Percentiles rank a stretch among this genome's conserved stretches.
Evolutionary conservation across 2,888 invertebrate genomes (phyloP).

Genomic region (Trichacis sp.): DNA sequence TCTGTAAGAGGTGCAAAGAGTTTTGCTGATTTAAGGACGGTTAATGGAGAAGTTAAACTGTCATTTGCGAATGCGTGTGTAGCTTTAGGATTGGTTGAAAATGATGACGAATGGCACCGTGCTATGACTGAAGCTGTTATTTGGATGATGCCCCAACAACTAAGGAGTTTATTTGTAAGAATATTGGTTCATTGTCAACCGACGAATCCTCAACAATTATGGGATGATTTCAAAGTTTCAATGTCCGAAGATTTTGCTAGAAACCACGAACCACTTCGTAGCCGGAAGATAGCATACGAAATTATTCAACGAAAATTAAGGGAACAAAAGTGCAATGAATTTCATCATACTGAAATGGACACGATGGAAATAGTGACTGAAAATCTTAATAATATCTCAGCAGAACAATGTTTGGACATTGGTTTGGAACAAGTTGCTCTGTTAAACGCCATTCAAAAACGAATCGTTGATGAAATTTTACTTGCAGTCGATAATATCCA

Average conservation of each 20-base stretch:
- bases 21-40: not conserved
- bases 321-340: conserved; percentile 15
- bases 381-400: no score
- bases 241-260: conserved; percentile 13
- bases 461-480: no score
- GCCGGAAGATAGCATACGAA: conserved; percentile 3
- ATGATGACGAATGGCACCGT: conserved; percentile 41
- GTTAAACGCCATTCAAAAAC: no score
- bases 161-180: no score
- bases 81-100: conserved; percentile 54
- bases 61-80: not conserved
- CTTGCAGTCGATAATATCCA: no score
- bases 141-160: conserved; percentile 40
- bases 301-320: no score
- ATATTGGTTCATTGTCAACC: no score
- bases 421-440: no score
- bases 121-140: conserved; percentile 27
- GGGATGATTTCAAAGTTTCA: conserved; percentile 26
- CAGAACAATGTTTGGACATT: no score
- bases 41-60: not conserved
- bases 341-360: no score
- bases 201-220: conserved; percentile 43
- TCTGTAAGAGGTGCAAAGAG: not conserved
- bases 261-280: not conserved
- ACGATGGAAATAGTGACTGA: no score